Conservation (phyloP, 2,888 invertebrate genomes). For the Acrobasis consociella region DNA sequence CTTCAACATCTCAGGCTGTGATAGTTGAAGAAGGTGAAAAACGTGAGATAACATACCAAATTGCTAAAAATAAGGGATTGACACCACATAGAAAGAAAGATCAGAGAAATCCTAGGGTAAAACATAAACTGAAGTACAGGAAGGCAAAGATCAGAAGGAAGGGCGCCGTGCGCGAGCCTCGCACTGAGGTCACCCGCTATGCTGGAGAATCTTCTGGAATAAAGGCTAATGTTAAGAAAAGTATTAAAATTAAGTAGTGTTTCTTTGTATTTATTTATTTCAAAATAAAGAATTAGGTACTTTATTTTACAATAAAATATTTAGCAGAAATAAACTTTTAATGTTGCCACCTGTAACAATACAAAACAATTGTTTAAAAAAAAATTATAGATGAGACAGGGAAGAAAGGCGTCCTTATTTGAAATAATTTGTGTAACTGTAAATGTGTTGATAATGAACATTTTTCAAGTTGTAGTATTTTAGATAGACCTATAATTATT, state of each 20-base stretch:
- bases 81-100: constrained; percentile 96
- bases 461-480: no score
- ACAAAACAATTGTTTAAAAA: constrained; percentile 9
- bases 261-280: constrained; percentile 38
- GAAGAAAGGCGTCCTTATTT: no score
- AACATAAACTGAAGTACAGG: constrained; percentile 95
- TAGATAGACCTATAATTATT: no score
- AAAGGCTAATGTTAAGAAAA: constrained; percentile 93
- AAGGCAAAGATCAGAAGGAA: constrained; percentile 96
- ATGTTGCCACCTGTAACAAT: constrained; percentile 77
- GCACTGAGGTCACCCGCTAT: constrained; percentile 91
- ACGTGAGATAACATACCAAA: constrained; percentile 95
- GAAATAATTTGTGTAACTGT: no score
- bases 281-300: constrained; percentile 42
- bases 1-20: constrained; percentile 57
- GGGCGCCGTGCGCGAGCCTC: constrained; percentile 94
- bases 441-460: no score
- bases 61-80: constrained; percentile 97
- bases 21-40: constrained; percentile 80
- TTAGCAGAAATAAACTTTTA: constrained; percentile 41
- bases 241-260: constrained; percentile 91
- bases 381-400: constrained; percentile 26
- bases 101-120: constrained; percentile 96
- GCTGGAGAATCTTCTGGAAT: constrained; percentile 97
- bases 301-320: constrained; percentile 53